Base-by-base conservation (phyloP, 2,113 vertebrate genomes). In the Engraulis encrasicolus region DNA sequence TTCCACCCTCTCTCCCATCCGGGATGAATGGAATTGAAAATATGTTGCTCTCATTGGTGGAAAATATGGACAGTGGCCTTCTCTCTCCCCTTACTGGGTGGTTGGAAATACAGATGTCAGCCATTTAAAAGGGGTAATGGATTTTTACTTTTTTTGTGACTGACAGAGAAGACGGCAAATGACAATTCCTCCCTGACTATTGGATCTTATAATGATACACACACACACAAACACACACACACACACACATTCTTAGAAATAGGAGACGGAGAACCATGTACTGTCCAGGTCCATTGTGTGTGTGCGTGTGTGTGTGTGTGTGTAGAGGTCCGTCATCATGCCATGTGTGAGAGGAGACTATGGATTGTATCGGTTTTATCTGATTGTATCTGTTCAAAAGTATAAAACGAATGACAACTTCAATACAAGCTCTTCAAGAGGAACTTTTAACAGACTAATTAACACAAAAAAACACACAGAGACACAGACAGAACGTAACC, bases 121-220 rank as follows among this genome's bases (percentile, higher is more conserved):
- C 58, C n/a, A 66, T 37, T 77, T 37, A 49, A 23, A n/a, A 40
- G 20, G 19, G 80, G 49, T 37, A 34, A 40, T 74, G 77, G n/a
- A 37, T 9, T 83, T 36, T 78, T 36, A 20, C 37, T 79, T 49
- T 9, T 83, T 36, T 78, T 20, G n/a, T 36, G 52, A 36, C 23
- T 34, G 23, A 48, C 78, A 58, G 81, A 82, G 66, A 37, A 61
- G 37, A 36, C 81, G 36, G 18, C 84, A 40, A 77, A 81, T 80
- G 40, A 84, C 50, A 48, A 27, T 74, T 15, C 18, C 27, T 31
- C 66, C 50, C 58, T 27, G 27, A 74, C 66, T 17, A 31, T 74
- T 74, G 66, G 66, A 74, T 31, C 31, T 6, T 5, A 66, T 66
- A 14, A n/a, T 61, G 54, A 23, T 6, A 61, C 23, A n/a, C n/a